Conservation (phyloP, 2,113 vertebrate species). For the Cheilinus undulatus region DNA sequence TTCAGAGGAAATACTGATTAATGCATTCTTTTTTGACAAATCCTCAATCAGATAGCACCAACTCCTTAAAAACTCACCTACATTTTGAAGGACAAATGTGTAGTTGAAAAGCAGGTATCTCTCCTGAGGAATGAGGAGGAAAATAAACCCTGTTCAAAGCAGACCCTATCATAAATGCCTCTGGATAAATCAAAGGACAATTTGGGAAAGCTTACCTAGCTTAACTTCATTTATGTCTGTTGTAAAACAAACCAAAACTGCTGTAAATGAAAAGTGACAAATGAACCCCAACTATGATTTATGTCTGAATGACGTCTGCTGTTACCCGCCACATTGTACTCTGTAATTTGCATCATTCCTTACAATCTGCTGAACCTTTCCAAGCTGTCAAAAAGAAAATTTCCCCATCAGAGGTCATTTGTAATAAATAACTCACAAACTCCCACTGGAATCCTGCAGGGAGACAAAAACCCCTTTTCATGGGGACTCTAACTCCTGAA, state of each 20-base stretch:
- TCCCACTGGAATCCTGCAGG: slow-evolving; percentile 39
- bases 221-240: not conserved
- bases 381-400: not conserved
- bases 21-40: too few relatives aligned
- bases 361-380: slow-evolving; percentile 6
- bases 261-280: slow-evolving; percentile 8
- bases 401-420: slow-evolving; percentile 34
- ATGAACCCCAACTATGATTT: not conserved
- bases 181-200: not conserved
- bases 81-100: too few relatives aligned
- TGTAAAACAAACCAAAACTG: not conserved
- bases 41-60: too few relatives aligned
- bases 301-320: not conserved
- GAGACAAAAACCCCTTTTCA: slow-evolving; percentile 58
- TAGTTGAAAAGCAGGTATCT: too few relatives aligned
- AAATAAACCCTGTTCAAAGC: too few relatives aligned
- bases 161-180: not conserved
- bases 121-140: not conserved
- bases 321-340: not conserved
- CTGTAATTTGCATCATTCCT: not conserved
- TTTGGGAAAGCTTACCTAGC: not conserved
- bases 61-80: too few relatives aligned
- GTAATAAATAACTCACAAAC: slow-evolving; percentile 44
- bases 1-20: too few relatives aligned
- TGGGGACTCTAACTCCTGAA: slow-evolving; percentile 10